These are phyloP conservation scores for Ramphastos sulfuratus DNA, from an alignment of 2,113 vertebrate species.

Conservation along the genomic window DNA sequence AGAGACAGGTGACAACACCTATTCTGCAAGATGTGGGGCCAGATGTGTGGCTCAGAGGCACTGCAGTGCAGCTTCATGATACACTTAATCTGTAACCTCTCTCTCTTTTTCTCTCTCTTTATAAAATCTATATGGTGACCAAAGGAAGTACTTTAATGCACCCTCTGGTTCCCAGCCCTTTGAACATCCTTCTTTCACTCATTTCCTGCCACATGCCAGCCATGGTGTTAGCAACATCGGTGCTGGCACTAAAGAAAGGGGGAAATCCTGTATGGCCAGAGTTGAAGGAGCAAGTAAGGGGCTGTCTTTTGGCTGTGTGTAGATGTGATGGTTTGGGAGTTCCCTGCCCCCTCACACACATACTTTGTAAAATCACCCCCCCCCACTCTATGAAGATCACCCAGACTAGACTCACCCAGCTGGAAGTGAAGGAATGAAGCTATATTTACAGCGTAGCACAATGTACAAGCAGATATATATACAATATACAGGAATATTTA, in stretches of 20 bases:
- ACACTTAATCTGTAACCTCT: not conserved
- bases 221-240: not conserved
- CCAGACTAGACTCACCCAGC: too few species aligned
- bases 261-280: not conserved
- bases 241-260: not conserved
- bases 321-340: too few species aligned
- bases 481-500: too few species aligned
- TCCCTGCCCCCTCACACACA: too few species aligned
- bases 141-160: not conserved
- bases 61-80: not conserved
- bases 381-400: too few species aligned
- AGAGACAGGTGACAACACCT: not conserved
- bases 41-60: not conserved
- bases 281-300: not conserved
- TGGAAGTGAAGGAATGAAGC: too few species aligned
- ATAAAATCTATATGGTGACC: not conserved
- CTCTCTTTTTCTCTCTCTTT: not conserved
- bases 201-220: not conserved
- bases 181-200: not conserved
- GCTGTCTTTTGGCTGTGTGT: not conserved
- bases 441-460: too few species aligned
- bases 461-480: too few species aligned
- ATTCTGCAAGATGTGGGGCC: not conserved
- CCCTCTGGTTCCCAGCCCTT: not conserved
- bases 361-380: too few species aligned